phyloP scores from a whole-genome alignment of 2,113 vertebrate genomes.

The Phrynosoma blainvillii region DNA sequence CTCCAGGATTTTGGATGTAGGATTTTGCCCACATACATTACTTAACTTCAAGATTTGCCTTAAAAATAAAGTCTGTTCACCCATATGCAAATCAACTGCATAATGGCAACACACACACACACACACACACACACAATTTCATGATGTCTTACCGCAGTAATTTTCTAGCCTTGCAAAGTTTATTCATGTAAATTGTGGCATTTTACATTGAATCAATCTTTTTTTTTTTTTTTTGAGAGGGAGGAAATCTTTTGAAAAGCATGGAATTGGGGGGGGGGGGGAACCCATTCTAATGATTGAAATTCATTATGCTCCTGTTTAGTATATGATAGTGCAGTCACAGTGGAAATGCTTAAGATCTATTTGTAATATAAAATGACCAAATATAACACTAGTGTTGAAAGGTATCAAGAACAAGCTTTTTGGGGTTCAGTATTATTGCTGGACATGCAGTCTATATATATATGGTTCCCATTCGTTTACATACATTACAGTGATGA shows the following conservation, averaged over 20 bases:
- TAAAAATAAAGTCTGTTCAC: too few relatives aligned
- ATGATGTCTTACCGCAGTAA: not conserved
- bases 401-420: not conserved
- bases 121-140: too few relatives aligned
- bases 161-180: not conserved
- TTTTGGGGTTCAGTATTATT: not conserved
- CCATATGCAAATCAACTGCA: too few relatives aligned
- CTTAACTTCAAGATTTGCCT: too few relatives aligned
- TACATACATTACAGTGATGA: not conserved
- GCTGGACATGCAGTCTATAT: not conserved
- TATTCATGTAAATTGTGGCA: not conserved
- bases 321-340: not conserved
- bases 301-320: constrained; percentile 36
- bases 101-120: too few relatives aligned
- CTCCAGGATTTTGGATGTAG: too few relatives aligned
- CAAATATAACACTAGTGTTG: not conserved
- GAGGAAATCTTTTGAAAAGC: not conserved
- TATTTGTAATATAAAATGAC: not conserved
- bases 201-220: too few relatives aligned
- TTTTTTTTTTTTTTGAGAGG: too few relatives aligned
- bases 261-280: not conserved
- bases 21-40: too few relatives aligned
- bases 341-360: not conserved
- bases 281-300: constrained; percentile 43
- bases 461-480: not conserved